Evolutionary conservation across 2,113 vertebrate species (phyloP), one percentile per base, ranked within the genome.

Genomic region (Dendropsophus ebraccatus): DNA sequence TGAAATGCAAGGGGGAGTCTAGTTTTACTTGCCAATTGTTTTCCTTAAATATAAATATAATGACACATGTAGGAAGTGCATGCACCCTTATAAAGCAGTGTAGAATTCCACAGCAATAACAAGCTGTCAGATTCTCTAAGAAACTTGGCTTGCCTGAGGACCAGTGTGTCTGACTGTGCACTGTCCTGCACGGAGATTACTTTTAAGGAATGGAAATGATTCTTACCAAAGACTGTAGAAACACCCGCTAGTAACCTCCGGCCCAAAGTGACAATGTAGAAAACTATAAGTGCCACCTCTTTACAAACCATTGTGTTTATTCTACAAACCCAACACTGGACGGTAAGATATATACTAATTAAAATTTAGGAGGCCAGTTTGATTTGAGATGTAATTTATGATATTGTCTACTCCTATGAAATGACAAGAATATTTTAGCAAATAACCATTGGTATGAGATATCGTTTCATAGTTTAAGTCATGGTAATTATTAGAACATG

Each of bases 161-260:
- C 5, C 52, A 77, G 45, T 67, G 70, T 23, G 21, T 67, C 35
- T 13, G 11, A 50, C 72, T 65, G 47, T 30, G 74, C 14, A 6
- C 52, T 77, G 83, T 77, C 19, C 12, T 50, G 28, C n/a, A 35
- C 50, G 35, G 23, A 52, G 37, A 52, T 58, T 77, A 75, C 82
- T 60, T 54, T 82, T 74, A 84, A 75, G 70, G 35, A 45, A 76
- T 85, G 83, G 73, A 85, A 85, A 50, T 77, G 37, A 28, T 47
- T 75, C 70, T 30, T 49, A 62, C 1, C 30, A 56, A 54, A 72
- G 49, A 69, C 60, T 74, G 21, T 74, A 83, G 47, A 60, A 23
- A 54, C 50, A 52, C 13, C 17, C 1, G 13, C 23, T 21, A 1
- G 3, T 65, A 28, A 30, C 28, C 12, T 16, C 14, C 30, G 30